Conservation (phyloP, 2,888 invertebrate species). For the Antheraea yamamai region DNA sequence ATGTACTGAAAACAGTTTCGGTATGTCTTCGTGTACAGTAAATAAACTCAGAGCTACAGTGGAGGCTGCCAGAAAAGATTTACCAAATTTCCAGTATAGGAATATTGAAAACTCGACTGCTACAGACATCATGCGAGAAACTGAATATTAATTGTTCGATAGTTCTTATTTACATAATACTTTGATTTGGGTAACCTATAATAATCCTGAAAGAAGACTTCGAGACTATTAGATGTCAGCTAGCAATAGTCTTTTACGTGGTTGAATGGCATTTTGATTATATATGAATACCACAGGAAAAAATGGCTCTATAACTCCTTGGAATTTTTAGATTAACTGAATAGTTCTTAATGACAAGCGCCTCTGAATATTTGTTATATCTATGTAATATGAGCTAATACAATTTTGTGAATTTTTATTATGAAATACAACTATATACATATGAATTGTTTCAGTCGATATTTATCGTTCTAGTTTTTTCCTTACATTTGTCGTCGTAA, state of each 20-base stretch:
- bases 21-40: slow-evolving; percentile 39
- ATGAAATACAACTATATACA: too few relatives aligned
- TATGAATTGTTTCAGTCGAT: too few relatives aligned
- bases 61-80: slow-evolving; percentile 59
- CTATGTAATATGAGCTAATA: too few relatives aligned
- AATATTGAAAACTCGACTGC: slow-evolving; percentile 65
- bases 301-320: too few relatives aligned
- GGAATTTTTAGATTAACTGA: too few relatives aligned
- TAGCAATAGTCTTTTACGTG: background rate
- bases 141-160: slow-evolving; percentile 38
- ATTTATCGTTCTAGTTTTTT: too few relatives aligned
- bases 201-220: background rate
- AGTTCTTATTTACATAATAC: background rate
- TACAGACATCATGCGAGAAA: slow-evolving; percentile 55
- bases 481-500: too few relatives aligned
- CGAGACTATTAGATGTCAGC: background rate
- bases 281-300: too few relatives aligned
- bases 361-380: too few relatives aligned
- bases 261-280: too few relatives aligned
- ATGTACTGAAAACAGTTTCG: slow-evolving; percentile 48
- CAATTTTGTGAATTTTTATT: too few relatives aligned
- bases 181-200: background rate
- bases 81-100: slow-evolving; percentile 69
- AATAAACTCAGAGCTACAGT: slow-evolving; percentile 59
- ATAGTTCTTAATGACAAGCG: too few relatives aligned